Evolutionary conservation across 2,113 vertebrate species (phyloP).

Genomic region (Vanacampus margaritifer): DNA sequence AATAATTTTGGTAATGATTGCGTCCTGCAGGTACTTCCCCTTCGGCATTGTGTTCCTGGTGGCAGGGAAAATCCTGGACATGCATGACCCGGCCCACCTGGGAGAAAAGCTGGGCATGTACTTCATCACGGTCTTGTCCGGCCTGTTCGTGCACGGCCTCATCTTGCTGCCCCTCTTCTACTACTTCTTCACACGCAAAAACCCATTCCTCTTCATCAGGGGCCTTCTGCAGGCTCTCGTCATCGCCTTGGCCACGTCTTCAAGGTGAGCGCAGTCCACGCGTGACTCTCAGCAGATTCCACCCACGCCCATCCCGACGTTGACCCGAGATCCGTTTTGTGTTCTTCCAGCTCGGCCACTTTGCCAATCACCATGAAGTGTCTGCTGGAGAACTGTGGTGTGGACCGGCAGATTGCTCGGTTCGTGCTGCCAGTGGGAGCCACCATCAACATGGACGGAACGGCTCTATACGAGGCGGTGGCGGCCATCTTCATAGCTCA

Average conservation of each 20-base stretch:
- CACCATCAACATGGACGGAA: slow-evolving; percentile 89
- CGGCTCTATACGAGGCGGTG: slow-evolving; percentile 83
- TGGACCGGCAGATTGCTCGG: slow-evolving; percentile 82
- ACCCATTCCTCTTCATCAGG: slow-evolving; percentile 80
- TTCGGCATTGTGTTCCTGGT: slow-evolving; percentile 87
- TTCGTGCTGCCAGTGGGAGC: slow-evolving; percentile 85
- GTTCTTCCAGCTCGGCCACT: slow-evolving; percentile 79
- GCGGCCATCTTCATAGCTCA: slow-evolving; percentile 88
- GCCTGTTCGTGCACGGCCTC: slow-evolving; percentile 78
- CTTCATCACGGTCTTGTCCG: slow-evolving; percentile 78
- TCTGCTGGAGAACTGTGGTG: slow-evolving; percentile 85
- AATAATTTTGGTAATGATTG: background rate
- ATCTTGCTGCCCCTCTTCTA: slow-evolving; percentile 80
- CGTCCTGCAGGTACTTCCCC: slow-evolving; percentile 83
- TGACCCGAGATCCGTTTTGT: background rate
- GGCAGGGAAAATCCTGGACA: slow-evolving; percentile 87
- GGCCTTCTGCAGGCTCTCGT: slow-evolving; percentile 85
- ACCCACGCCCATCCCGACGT: no score
- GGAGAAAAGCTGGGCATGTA: slow-evolving; percentile 85
- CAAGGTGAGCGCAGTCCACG: slow-evolving; percentile 37
- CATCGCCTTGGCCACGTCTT: slow-evolving; percentile 75
- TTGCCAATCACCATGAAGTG: slow-evolving; percentile 89
- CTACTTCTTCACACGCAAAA: slow-evolving; percentile 78
- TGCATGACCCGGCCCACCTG: slow-evolving; percentile 77
- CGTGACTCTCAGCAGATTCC: background rate